Base-by-base conservation (phyloP, 1,140 invertebrate species). In the Hypothenemus hampei region DNA sequence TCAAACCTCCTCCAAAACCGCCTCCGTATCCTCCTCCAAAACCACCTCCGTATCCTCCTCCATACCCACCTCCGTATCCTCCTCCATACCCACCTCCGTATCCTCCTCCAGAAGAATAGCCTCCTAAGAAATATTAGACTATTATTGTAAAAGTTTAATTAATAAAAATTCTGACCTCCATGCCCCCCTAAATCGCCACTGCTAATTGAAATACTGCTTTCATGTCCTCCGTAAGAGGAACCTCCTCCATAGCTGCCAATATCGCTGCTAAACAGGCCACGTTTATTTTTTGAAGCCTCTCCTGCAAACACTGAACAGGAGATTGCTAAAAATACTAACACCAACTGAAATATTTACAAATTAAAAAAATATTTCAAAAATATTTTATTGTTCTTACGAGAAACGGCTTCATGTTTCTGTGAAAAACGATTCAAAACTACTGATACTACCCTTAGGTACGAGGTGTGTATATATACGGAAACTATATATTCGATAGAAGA, bases 41-140 rank as follows among this genome's bases (percentile, higher is more conserved):
- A n/a, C 59, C 51, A 24, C 55, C 55, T 19, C 33, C 41, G 33
- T 23, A 48, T 24, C 52, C 54, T 40, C 58, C 59, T 33, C 58
- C 63, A 43, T 35, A 46, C 18, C 59, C 59, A 24, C 59, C 62
- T 43, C 55, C 47, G 54, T 76, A 68, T 46, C 73, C 72, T 35
- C 71, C 68, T 10, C 70, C 69, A 37, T 58, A 61, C 11, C 57
- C 56, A 13, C 66, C 58, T 26, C 63, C 64, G 45, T 56, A 59
- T 35, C 62, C 65, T 26, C 55, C 56, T 18, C 35, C 19, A 31
- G 40, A 36, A 6, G 46, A 48, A 10, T 7, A 67, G 47, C 73
- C 72, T 29, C 71, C 67, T 10, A n/a, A n/a, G n/a, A n/a, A n/a
- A n/a, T n/a, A n/a, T n/a, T n/a, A n/a, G n/a, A n/a, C n/a, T n/a